Percentiles rank a stretch among this genome's conserved stretches.
phyloP scores from a whole-genome alignment of 2,113 vertebrate species.

The Rhabdornis inornatus region DNA sequence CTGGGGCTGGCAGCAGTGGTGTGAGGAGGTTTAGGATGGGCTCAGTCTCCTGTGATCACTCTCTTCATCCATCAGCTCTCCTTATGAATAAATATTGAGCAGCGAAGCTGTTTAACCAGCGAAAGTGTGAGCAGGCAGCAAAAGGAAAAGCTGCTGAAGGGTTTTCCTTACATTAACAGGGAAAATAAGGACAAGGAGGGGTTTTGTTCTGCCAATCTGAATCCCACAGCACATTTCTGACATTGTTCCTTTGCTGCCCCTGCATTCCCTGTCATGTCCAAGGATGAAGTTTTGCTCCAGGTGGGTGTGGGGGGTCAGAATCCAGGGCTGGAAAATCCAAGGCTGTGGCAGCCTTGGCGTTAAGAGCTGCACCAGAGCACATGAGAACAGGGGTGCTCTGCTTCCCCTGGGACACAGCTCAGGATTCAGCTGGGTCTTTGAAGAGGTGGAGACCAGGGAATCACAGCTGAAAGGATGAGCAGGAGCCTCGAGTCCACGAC shows the following conservation, averaged over 20 bases:
- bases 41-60: background rate
- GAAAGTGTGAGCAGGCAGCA: background rate
- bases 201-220: background rate
- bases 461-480: background rate
- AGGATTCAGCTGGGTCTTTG: background rate
- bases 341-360: background rate
- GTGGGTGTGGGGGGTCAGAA: background rate
- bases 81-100: background rate
- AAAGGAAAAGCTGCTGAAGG: background rate
- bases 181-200: background rate
- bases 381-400: background rate
- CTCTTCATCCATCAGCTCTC: background rate
- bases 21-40: background rate
- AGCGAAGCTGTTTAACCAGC: background rate
- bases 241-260: accelerated
- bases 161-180: background rate
- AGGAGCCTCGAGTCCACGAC: background rate
- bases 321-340: background rate
- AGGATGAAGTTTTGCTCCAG: background rate
- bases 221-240: background rate
- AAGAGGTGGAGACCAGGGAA: background rate
- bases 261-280: background rate
- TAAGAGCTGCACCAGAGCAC: background rate
- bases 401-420: background rate
- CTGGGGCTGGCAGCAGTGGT: background rate